Percentiles rank a stretch among this genome's conserved stretches.
Conservation (phyloP, 2,797 vertebrate genomes). For the Trichosurus vulpecula region DNA sequence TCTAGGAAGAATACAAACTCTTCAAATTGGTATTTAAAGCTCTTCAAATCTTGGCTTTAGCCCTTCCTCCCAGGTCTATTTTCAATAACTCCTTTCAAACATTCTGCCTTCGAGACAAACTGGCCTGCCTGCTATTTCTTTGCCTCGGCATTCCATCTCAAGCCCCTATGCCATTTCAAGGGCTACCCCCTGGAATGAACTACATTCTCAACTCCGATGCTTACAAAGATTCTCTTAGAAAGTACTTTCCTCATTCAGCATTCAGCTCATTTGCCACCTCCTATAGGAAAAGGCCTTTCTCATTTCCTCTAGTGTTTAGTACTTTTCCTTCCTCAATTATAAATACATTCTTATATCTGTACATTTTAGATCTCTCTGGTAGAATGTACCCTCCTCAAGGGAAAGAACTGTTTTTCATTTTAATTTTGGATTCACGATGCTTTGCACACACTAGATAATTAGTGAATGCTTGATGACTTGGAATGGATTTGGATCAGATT, state of each 20-base stretch:
- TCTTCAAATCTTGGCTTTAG: background rate
- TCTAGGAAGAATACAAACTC: background rate
- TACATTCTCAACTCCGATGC: background rate
- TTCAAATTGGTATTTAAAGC: background rate
- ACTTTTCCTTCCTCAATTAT: background rate
- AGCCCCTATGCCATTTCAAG: background rate
- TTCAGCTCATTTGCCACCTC: background rate
- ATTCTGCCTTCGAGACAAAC: background rate
- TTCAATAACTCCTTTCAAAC: background rate
- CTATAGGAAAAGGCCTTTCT: background rate
- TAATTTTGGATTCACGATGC: background rate
- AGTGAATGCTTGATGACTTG: background rate
- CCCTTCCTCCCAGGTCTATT: background rate
- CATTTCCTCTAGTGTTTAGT: background rate
- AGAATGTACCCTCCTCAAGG: background rate
- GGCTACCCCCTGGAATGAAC: background rate
- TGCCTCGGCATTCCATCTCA: background rate
- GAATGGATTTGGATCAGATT: background rate
- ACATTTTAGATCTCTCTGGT: background rate
- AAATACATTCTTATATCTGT: background rate
- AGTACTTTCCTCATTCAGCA: background rate
- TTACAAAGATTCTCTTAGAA: background rate
- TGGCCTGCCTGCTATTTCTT: background rate
- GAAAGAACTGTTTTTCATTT: background rate
- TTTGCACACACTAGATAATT: background rate